A percentile compares a stretch with the other conserved stretches of the same genome.
These are phyloP conservation scores for Gallirallus australis DNA, from an alignment of 2,797 vertebrate genomes.

Conservation along the genomic window DNA sequence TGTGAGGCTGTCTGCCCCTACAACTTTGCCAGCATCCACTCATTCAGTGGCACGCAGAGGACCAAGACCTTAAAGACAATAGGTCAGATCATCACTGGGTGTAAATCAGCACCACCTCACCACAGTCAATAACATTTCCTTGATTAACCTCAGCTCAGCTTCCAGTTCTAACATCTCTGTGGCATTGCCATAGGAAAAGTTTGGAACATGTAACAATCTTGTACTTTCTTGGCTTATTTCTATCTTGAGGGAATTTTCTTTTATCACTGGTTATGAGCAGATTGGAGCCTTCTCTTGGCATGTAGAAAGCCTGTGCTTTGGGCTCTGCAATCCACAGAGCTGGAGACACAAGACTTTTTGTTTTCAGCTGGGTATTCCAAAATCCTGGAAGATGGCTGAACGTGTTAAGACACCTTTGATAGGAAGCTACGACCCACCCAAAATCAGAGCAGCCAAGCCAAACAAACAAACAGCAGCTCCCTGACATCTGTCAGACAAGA, in stretches of 20 bases:
- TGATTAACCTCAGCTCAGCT: neutral
- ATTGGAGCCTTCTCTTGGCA: neutral
- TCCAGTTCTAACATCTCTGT: neutral
- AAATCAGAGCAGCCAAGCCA: conserved; percentile 38
- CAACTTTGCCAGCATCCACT: neutral
- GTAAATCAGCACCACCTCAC: neutral
- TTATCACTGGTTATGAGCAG: neutral
- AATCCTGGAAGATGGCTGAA: conserved; percentile 62
- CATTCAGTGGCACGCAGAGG: neutral
- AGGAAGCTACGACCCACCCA: conserved; percentile 49
- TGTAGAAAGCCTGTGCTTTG: conserved; percentile 1
- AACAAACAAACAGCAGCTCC: conserved; percentile 18
- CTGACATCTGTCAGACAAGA: conserved; percentile 20
- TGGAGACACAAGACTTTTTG: conserved; percentile 58
- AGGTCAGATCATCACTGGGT: neutral
- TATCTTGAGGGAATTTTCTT: conserved; percentile 35
- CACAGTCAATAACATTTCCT: neutral
- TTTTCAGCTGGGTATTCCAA: conserved; percentile 58
- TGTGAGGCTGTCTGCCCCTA: neutral
- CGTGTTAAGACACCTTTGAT: conserved; percentile 61
- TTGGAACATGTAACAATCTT: neutral
- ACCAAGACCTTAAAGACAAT: neutral
- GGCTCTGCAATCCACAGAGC: conserved; percentile 29
- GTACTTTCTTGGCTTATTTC: neutral
- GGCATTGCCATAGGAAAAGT: conserved; percentile 19